phyloP scores from a whole-genome alignment of 2,888 invertebrate species.

The Brassicogethes aeneus region DNA sequence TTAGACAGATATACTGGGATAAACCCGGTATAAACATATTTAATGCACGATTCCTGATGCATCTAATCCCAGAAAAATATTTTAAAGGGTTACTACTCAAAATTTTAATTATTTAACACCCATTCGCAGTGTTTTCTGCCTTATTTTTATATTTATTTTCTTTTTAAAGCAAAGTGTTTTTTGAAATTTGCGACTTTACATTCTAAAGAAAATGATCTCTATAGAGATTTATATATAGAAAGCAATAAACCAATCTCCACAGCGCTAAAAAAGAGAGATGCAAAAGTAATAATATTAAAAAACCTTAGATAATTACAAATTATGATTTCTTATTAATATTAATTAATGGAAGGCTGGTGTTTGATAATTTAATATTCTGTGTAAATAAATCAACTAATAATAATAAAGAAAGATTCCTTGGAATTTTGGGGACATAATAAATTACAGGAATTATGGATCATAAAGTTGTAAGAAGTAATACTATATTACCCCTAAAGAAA shows the following conservation, averaged over 20 bases:
- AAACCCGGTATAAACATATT: not conserved
- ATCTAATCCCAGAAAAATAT: not conserved
- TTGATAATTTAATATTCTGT: constrained; percentile 3
- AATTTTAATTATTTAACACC: no score
- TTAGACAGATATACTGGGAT: not conserved
- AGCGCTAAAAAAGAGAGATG: no score
- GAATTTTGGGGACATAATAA: constrained; percentile 2
- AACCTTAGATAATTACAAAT: not conserved
- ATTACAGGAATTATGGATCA: constrained; percentile 2
- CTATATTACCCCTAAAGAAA: constrained; percentile 2
- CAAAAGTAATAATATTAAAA: not conserved
- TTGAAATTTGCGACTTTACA: no score
- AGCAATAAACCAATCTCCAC: no score
- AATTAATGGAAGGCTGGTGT: not conserved
- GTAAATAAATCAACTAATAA: not conserved
- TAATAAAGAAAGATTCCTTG: constrained; percentile 1
- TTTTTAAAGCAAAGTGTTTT: no score
- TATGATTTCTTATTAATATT: not conserved
- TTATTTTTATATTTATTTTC: no score
- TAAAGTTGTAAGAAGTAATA: constrained; percentile 3
- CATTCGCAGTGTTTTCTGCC: no score
- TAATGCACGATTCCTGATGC: not conserved
- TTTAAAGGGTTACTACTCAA: no score
- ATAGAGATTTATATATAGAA: no score
- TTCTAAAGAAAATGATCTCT: no score